Base-by-base conservation (phyloP, 1,140 invertebrate genomes). In the Triops longicaudatus region DNA sequence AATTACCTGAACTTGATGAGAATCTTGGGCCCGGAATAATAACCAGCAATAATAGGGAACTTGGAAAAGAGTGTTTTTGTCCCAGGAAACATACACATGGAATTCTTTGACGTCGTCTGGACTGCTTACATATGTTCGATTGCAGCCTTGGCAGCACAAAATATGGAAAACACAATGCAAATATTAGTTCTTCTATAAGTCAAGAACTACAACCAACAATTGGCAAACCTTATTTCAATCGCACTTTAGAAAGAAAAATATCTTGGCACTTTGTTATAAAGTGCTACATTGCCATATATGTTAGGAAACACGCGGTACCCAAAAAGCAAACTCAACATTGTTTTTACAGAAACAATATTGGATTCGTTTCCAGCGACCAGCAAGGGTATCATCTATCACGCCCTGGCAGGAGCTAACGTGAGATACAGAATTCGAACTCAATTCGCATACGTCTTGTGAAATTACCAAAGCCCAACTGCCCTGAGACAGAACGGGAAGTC, bases 401-500 rank as follows among this genome's bases (percentile, higher is more conserved):
- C 22, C 50, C 6, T 14, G 50, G 50, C 50, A 17, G n/a, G 50
- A 14, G n/a, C 50, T 63, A 63, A 63, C 50, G n/a, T 22, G n/a
- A 63, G 50, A 63, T n/a, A 63, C 50, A 63, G 22, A 63, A 63
- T 63, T 63, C 17, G 50, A 63, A 63, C 50, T 63, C 50, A 63
- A 63, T 63, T 63, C 50, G 50, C 50, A 63, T 63, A 63, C 50
- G 50, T 63, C 50, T 63, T 63, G 50, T 63, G 50, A 63, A 63
- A 63, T 63, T 63, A 63, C 50, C 22, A 63, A 63, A 63, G 50
- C 50, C 43, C 10, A 63, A 63, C 17, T 63, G 9, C 50, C 50
- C 50, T 63, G 50, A 63, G 17, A 63, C 11, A 63, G 50, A 63
- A 22, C 50, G 50, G 22, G 22, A 63, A 63, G 50, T 63, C 50